Evolutionary conservation across 2,113 vertebrate genomes (phyloP).

Genomic region (Chaenogobius annularis): DNA sequence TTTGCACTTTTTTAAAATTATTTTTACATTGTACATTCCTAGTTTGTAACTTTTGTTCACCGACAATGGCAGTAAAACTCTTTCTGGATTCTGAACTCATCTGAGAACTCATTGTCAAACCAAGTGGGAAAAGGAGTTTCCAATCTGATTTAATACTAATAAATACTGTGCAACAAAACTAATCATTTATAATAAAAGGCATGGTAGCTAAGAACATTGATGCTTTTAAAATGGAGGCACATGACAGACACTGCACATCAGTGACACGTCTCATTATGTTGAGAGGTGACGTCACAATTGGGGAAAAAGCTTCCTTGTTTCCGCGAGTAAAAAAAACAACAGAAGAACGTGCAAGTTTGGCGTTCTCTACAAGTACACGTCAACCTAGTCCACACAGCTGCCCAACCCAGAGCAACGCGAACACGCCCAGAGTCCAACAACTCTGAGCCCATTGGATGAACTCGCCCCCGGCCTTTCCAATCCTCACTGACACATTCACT

Average conservation of each 20-base stretch:
- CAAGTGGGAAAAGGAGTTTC: too few species aligned
- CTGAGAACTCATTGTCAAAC: too few species aligned
- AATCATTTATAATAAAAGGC: too few species aligned
- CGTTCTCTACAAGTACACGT: constrained; percentile 75
- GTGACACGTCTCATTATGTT: constrained; percentile 29
- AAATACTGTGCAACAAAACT: not conserved
- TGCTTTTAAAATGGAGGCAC: not conserved
- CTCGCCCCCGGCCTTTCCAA: not conserved
- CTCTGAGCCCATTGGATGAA: constrained; percentile 36
- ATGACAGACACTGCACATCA: constrained; percentile 7
- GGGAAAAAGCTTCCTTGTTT: constrained; percentile 37
- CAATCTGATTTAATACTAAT: too few species aligned
- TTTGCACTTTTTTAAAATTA: too few species aligned
- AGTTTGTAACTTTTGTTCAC: too few species aligned
- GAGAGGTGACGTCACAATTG: constrained; percentile 17
- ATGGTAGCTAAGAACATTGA: not conserved
- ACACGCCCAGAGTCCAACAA: constrained; percentile 16
- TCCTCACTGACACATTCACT: constrained; percentile 46
- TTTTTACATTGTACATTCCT: too few species aligned
- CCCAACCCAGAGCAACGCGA: constrained; percentile 52
- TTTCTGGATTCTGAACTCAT: too few species aligned
- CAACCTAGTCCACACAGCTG: constrained; percentile 65
- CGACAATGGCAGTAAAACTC: too few species aligned
- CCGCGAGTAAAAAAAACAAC: not conserved
- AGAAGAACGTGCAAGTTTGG: constrained; percentile 24